Conservation (phyloP, 2,797 vertebrate species). For the Psittacula derbiana region DNA sequence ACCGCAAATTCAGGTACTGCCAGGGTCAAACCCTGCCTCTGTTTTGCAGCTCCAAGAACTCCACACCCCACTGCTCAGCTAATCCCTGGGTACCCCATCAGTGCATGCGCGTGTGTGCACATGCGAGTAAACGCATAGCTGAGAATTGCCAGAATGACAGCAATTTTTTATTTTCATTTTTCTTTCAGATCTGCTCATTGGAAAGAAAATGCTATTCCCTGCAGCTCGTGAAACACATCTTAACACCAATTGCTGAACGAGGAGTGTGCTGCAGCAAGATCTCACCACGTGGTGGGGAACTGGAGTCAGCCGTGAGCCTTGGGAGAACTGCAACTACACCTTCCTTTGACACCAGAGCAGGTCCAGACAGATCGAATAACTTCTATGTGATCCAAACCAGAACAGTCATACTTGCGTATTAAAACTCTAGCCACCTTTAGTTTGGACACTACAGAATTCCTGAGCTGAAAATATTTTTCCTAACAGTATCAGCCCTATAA, state of each 20-base stretch:
- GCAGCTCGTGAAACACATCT: neutral
- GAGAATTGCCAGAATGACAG: neutral
- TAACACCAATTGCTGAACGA: neutral
- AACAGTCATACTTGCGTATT: neutral
- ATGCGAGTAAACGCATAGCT: neutral
- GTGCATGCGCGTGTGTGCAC: rapidly evolving
- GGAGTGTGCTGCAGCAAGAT: neutral
- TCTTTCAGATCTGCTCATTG: neutral
- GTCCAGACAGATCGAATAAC: neutral
- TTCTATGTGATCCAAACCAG: neutral
- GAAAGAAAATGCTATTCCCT: neutral
- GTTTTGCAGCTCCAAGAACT: neutral
- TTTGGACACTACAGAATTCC: neutral
- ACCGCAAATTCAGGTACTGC: neutral
- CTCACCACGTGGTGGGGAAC: neutral
- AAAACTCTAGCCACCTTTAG: neutral
- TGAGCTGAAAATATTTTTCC: neutral
- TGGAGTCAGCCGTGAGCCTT: neutral
- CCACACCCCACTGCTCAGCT: neutral
- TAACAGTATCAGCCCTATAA: neutral
- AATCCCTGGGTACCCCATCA: neutral
- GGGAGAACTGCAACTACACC: neutral
- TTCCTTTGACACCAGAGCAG: neutral
- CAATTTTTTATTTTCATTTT: neutral
- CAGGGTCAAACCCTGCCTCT: neutral